Conservation (phyloP, 1,140 invertebrate genomes). For the Oedothorax gibbosus region DNA sequence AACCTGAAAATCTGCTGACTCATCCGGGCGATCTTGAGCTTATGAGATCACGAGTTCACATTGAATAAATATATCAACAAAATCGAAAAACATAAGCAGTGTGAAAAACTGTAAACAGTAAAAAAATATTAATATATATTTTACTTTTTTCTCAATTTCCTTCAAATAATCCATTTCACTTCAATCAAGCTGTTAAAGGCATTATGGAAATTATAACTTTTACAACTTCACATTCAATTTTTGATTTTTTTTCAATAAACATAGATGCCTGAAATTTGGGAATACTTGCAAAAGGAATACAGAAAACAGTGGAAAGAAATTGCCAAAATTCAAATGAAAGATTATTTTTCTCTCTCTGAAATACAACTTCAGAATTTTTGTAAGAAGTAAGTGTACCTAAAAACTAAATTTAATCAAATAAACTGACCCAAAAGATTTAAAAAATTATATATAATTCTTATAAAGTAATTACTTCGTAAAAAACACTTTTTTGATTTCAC, state of each 20-base stretch:
- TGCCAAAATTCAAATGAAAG: constrained; percentile 7
- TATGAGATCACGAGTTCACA: no score
- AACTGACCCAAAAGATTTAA: no score
- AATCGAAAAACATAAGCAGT: no score
- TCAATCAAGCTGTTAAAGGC: neutral
- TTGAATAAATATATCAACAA: no score
- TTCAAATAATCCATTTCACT: neutral
- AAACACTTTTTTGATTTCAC: no score
- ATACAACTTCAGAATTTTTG: constrained; percentile 13
- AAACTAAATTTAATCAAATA: neutral
- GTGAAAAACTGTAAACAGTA: no score
- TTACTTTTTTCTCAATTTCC: neutral
- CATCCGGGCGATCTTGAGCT: no score
- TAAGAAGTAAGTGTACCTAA: constrained; percentile 11
- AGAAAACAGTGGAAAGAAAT: constrained; percentile 31
- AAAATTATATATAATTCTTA: no score
- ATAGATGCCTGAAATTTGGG: constrained; percentile 42
- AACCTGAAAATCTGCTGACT: no score
- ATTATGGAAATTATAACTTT: neutral
- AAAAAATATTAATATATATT: no score
- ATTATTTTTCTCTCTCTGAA: constrained; percentile 15
- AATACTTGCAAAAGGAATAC: constrained; percentile 24
- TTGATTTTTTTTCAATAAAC: neutral
- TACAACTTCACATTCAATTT: neutral
- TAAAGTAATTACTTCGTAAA: no score